These are phyloP conservation scores for Tetragonisca angustula DNA, from an alignment of 2,888 invertebrate genomes.

Conservation along the genomic window DNA sequence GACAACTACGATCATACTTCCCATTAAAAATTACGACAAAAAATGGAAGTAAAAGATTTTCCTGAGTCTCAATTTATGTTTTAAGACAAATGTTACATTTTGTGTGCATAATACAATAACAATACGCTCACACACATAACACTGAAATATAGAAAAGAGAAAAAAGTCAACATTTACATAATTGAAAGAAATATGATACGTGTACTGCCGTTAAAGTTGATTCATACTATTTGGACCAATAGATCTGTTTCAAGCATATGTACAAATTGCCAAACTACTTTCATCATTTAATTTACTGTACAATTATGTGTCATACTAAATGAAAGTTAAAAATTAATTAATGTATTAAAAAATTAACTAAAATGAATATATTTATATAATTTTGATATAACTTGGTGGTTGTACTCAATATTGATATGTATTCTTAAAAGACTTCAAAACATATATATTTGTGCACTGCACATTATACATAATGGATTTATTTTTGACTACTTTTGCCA, in stretches of 20 bases:
- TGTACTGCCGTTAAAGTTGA: background rate
- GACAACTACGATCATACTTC: constrained; percentile 3
- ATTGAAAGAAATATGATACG: background rate
- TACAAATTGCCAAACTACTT: background rate
- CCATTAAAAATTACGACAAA: constrained; percentile 9
- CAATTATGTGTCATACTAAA: background rate
- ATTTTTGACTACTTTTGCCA: background rate
- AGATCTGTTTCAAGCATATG: background rate
- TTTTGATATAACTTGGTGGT: constrained; percentile 18
- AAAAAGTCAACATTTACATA: constrained; percentile 12
- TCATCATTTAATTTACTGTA: background rate
- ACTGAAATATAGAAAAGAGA: constrained; percentile 3
- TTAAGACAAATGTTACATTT: constrained; percentile 12
- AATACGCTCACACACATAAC: background rate
- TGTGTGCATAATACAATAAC: background rate
- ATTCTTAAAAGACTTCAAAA: constrained; percentile 37
- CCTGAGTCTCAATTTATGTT: constrained; percentile 34
- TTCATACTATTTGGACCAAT: constrained; percentile 22
- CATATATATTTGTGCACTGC: constrained; percentile 7
- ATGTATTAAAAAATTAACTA: background rate
- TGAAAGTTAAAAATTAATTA: background rate
- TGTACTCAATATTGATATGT: constrained; percentile 40
- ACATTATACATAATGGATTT: background rate
- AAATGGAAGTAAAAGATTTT: constrained; percentile 24
- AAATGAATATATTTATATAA: constrained; percentile 9